Evolutionary conservation across 2,113 vertebrate genomes (phyloP).

Genomic region (Prolemur simus): DNA sequence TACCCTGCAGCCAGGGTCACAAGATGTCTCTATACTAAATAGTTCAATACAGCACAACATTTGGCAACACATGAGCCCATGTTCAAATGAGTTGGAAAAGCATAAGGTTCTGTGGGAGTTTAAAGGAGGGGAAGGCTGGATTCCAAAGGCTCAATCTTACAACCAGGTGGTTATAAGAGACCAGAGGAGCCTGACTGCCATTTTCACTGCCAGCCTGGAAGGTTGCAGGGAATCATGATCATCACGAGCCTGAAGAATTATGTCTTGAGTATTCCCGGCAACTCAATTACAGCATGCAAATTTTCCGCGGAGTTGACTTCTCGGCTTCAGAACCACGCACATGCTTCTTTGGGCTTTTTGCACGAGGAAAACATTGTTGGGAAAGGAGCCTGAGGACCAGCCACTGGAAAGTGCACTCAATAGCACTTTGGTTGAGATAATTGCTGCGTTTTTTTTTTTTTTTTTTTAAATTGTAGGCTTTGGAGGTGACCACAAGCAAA

Average conservation of each 20-base stretch:
- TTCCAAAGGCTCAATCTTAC: background rate
- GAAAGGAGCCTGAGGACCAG: conserved; percentile 66
- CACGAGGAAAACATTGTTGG: conserved; percentile 73
- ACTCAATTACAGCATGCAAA: conserved; percentile 65
- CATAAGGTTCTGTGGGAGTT: background rate
- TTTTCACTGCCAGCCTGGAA: background rate
- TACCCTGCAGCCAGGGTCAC: background rate
- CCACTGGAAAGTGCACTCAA: conserved; percentile 76
- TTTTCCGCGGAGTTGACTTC: conserved; percentile 69
- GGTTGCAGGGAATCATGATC: conserved; percentile 3
- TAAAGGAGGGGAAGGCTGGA: background rate
- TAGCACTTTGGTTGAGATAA: conserved; percentile 80
- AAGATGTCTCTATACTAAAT: background rate
- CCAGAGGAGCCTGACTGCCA: background rate
- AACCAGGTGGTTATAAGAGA: background rate
- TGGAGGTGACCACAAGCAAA: conserved; percentile 71
- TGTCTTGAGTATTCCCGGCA: conserved; percentile 61
- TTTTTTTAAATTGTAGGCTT: conserved; percentile 76
- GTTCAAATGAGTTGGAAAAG: background rate
- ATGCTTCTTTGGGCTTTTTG: conserved; percentile 54
- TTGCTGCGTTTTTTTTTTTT: conserved; percentile 64
- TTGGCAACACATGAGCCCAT: background rate
- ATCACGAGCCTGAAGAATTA: background rate
- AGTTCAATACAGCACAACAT: background rate
- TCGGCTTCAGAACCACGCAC: conserved; percentile 49